A percentile compares a stretch with the other conserved stretches of the same genome.
phyloP scores from a whole-genome alignment of 2,113 vertebrate genomes.

The Ibidorhyncha struthersii region DNA sequence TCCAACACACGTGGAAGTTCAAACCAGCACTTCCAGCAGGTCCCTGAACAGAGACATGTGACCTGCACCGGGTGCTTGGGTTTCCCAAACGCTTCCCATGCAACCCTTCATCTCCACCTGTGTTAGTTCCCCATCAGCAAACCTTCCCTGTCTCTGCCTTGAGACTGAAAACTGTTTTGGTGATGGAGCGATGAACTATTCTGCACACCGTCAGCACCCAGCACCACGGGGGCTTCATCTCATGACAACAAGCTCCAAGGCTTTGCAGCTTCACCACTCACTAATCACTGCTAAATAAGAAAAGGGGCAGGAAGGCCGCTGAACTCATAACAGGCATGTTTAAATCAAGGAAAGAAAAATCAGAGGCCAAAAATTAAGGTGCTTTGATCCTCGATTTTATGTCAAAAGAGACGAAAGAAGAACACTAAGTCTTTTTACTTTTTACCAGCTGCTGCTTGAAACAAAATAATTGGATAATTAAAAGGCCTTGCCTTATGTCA shows the following conservation, averaged over 20 bases:
- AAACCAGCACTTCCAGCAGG: neutral
- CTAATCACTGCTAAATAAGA: slow-evolving; percentile 49
- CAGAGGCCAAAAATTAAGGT: slow-evolving; percentile 49
- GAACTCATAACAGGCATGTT: slow-evolving; percentile 46
- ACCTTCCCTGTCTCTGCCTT: neutral
- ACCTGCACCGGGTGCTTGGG: neutral
- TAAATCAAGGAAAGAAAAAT: slow-evolving; percentile 66
- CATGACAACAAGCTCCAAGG: neutral
- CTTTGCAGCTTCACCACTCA: slow-evolving; percentile 24
- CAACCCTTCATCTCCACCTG: neutral
- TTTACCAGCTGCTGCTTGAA: slow-evolving; percentile 70
- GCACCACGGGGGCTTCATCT: neutral
- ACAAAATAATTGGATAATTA: slow-evolving; percentile 78
- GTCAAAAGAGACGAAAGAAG: slow-evolving; percentile 64
- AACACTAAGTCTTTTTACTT: slow-evolving; percentile 67
- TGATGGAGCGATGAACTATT: neutral
- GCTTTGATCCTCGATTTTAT: slow-evolving; percentile 75
- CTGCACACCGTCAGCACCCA: neutral
- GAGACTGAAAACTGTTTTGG: neutral
- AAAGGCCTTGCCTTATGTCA: slow-evolving; percentile 73
- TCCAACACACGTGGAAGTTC: neutral
- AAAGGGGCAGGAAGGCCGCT: slow-evolving; percentile 40
- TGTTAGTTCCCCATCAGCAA: neutral
- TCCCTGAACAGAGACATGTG: neutral
- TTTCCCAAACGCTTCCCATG: neutral